Evolutionary conservation across 2,113 vertebrate species (phyloP), one percentile per base, ranked within the genome.

Genomic region (Cryptomyrus ogoouensis): DNA sequence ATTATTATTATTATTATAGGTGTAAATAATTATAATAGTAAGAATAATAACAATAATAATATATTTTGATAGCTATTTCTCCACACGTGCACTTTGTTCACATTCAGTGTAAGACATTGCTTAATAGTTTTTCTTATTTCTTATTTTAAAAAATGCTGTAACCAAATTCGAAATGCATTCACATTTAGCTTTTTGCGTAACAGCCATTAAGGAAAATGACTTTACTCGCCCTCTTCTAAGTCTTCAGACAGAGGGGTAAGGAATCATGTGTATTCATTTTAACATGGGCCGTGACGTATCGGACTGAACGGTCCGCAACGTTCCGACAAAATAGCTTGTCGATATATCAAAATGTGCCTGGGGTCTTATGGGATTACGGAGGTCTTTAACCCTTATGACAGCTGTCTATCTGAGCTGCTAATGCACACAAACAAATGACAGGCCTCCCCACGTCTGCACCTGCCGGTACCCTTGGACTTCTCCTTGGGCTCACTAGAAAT

Each of bases 341-440:
- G 62, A 42, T 74, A 87, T 86, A 83, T 89, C 85, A 49, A 1
- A 74, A 87, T 2, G 44, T 90, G 35, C 88, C 87, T 88, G 0
- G 56, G n/a, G 85, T 84, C 31, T 89, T 91, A 88, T 90, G 85
- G 83, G 21, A n/a, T 31, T 66, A 88, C 42, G 74, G 91, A 88
- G 70, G 88, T 90, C 19, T 35, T 91, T 27, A 10, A 47, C 87
- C 10, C 90, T 70, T 39, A 1, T 0, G 56, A 91, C 86, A 91
- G 90, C n/a, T 24, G 52, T 88, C 62, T 8, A 7, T 87, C 13
- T 19, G 31, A 83, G 1, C 31, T 44, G 35, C 42, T 19, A 46
- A 46, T 12, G 19, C 44, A 47, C 4, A n/a, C 44, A 47, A 84
- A 47, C 39, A 47, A 47, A 47, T 84, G 42, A 77, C 42, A 24